Evolutionary conservation across 2,113 vertebrate genomes (phyloP), one percentile per base, ranked within the genome.

Genomic region (Rana temporaria): DNA sequence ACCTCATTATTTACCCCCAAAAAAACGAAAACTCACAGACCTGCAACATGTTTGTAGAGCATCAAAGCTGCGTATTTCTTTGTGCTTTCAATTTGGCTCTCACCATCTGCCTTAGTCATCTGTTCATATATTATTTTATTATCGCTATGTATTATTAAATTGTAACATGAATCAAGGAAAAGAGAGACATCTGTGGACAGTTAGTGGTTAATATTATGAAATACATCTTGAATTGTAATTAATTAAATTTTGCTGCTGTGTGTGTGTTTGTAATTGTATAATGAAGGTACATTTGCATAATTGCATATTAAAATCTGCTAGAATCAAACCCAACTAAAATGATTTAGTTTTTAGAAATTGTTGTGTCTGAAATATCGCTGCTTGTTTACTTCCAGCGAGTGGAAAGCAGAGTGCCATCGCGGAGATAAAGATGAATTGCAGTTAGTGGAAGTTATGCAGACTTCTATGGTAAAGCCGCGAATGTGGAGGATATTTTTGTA

Each of bases 81-180:
- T 72, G 87, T 87, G 84, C 84, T 85, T 89, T 89, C 86, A 86
- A 62, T 89, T 88, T 85, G 84, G 84, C 90, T 90, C 88, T 88
- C 90, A 90, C 89, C 88, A 91, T 92, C 91, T 93, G 91, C 88
- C 91, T 90, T 90, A 87, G 86, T 93, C 88, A 90, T 91, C 90
- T 91, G 86, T 78, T 91, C 70, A 87, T 88, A 81, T n/a, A 85
- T 81, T 88, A 89, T 88, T 90, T 90, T 90, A 86, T 88, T 85
- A 89, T 89, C 90, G 32, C 52, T 70, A 86, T 78, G 79, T 87
- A 84, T 81, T 87, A 89, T 86, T 88, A 90, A 89, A 91, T 89
- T 86, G 85, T 87, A 89, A 91, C 42, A 80, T 88, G 68, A 89
- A 86, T 90, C 67, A 88, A 79, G 75, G 42, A 87, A 79, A 86